A percentile compares a stretch with the other conserved stretches of the same genome.
phyloP scores from a whole-genome alignment of 2,113 vertebrate genomes.

The Zapus hudsonius region DNA sequence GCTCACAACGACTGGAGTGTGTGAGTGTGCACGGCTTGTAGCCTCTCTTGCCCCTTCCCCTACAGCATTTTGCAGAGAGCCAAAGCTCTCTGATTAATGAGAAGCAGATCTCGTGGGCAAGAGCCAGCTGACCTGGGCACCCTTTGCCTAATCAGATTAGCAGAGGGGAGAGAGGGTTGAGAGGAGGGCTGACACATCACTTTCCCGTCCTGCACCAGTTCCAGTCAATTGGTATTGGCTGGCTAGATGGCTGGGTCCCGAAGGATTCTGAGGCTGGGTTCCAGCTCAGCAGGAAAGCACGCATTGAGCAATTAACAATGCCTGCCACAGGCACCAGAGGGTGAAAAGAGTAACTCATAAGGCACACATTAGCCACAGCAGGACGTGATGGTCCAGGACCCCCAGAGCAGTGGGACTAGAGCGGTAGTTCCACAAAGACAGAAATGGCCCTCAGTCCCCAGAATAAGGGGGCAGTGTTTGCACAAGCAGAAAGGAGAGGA shows the following conservation, averaged over 20 bases:
- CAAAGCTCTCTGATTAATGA: not conserved
- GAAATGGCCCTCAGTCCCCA: not conserved
- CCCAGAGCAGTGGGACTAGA: not conserved
- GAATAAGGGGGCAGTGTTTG: not conserved
- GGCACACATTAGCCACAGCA: not conserved
- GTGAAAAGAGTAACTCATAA: not conserved
- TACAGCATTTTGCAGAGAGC: not conserved
- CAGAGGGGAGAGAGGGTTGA: not conserved
- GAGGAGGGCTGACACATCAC: not conserved
- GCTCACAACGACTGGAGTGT: not conserved
- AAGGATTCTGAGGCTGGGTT: constrained; percentile 10
- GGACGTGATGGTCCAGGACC: not conserved
- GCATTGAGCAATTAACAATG: not conserved
- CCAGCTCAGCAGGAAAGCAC: not conserved
- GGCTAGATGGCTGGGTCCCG: constrained; percentile 26
- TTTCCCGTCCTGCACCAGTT: constrained; percentile 57
- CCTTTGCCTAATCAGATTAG: not conserved
- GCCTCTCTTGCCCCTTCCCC: not conserved
- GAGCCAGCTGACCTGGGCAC: not conserved
- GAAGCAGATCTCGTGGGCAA: not conserved
- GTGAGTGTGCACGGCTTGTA: not conserved
- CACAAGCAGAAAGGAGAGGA: not conserved
- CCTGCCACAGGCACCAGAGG: not conserved
- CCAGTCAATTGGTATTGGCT: constrained; percentile 14
- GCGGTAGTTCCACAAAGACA: not conserved